These are phyloP conservation scores for Acrocephalus scirpaceus DNA, from an alignment of 2,797 vertebrate species.

Conservation along the genomic window DNA sequence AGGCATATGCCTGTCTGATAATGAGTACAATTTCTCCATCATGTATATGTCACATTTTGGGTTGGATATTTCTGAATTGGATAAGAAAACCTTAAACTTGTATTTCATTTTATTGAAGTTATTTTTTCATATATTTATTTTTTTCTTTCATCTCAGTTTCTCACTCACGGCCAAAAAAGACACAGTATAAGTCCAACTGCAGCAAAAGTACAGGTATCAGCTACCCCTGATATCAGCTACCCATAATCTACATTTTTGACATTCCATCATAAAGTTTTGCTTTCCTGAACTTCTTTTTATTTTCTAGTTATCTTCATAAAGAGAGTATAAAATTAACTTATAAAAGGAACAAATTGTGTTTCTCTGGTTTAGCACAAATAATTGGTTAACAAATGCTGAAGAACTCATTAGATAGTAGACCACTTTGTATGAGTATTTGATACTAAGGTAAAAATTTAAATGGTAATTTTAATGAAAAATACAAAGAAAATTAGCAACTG, in stretches of 20 bases:
- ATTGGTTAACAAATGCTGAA: neutral
- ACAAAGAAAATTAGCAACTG: neutral
- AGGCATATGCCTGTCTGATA: neutral
- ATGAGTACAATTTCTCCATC: neutral
- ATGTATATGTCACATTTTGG: neutral
- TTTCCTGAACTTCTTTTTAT: neutral
- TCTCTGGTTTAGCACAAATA: neutral
- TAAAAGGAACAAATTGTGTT: neutral
- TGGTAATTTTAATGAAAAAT: neutral
- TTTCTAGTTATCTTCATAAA: neutral
- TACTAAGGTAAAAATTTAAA: neutral
- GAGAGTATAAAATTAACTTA: neutral
- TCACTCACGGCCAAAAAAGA: neutral
- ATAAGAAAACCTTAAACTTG: neutral
- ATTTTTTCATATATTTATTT: accelerated
- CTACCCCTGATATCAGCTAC: neutral
- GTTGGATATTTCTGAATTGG: neutral
- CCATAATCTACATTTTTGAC: neutral
- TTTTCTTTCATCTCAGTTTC: neutral
- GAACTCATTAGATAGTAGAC: neutral
- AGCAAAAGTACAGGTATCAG: neutral
- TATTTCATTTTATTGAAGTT: neutral
- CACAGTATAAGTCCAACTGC: accelerated
- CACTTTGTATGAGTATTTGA: neutral
- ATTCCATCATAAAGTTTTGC: neutral